Conservation (phyloP, 2,888 invertebrate species). For the Poecilobothrus nobilitatus region DNA sequence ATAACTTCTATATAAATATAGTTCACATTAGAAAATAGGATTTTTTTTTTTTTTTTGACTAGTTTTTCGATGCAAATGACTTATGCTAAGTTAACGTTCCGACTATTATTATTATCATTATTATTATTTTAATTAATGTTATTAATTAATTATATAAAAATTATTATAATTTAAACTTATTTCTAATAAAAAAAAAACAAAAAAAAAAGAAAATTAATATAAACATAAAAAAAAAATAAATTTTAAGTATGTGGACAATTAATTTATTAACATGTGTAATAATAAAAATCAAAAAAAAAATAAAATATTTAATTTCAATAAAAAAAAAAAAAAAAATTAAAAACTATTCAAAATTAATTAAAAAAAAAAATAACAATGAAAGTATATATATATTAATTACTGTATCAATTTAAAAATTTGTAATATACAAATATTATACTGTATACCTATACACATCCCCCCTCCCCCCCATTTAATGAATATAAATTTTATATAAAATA, state of each 20-base stretch:
- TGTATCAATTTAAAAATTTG: no score
- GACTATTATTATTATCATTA: neutral
- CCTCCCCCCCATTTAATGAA: no score
- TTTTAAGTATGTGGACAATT: neutral
- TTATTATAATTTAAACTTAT: neutral
- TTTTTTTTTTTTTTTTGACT: neutral
- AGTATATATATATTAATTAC: no score
- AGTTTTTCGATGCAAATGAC: constrained; percentile 6
- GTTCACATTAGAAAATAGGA: neutral
- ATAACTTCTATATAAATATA: neutral
- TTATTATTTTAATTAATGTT: neutral
- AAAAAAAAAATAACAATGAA: no score
- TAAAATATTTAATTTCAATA: neutral
- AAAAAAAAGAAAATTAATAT: no score
- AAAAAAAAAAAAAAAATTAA: no score
- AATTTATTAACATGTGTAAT: neutral
- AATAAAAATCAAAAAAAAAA: neutral
- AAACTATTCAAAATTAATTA: no score
- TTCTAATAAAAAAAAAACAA: neutral
- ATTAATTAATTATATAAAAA: neutral
- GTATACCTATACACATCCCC: no score
- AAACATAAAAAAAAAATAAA: neutral
- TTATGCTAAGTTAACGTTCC: constrained; percentile 6
- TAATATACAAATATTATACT: no score
- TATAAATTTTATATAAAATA: no score